These are phyloP conservation scores for Sarcophaga bullata DNA, from an alignment of 1,140 invertebrate genomes.

Conservation along the genomic window DNA sequence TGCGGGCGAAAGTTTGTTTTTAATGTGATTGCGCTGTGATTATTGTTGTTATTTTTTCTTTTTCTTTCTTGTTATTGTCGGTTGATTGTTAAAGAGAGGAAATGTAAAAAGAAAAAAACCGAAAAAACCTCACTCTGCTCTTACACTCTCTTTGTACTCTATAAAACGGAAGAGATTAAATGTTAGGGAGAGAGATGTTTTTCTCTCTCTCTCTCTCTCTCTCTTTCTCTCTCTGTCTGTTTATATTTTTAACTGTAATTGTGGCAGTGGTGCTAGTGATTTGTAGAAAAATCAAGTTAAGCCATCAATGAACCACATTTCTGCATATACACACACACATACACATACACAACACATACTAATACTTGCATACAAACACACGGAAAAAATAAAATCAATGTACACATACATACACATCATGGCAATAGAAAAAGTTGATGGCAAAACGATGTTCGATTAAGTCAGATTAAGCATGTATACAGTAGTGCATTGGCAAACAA, in stretches of 20 bases:
- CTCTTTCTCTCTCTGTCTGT: neutral
- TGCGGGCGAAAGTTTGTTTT: neutral
- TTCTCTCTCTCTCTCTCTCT: neutral
- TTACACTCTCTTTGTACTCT: neutral
- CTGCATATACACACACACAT: neutral
- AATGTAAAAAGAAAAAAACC: neutral
- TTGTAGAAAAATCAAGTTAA: slow-evolving; percentile 33
- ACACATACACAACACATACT: neutral
- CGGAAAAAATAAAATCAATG: neutral
- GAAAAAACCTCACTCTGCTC: neutral
- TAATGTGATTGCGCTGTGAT: neutral
- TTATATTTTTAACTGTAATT: neutral
- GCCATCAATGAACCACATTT: slow-evolving; percentile 31
- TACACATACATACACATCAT: neutral
- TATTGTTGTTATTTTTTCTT: no score
- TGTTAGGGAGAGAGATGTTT: no score
- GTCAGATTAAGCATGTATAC: slow-evolving; percentile 24
- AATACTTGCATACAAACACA: neutral
- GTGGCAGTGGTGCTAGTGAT: neutral
- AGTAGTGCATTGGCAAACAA: neutral
- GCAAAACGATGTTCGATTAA: slow-evolving; percentile 35
- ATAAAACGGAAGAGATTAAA: neutral
- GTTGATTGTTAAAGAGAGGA: neutral
- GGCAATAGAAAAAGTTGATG: neutral
- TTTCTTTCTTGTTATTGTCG: neutral